These are phyloP conservation scores for Therioaphis trifolii DNA, from an alignment of 2,888 invertebrate genomes.

Conservation along the genomic window DNA sequence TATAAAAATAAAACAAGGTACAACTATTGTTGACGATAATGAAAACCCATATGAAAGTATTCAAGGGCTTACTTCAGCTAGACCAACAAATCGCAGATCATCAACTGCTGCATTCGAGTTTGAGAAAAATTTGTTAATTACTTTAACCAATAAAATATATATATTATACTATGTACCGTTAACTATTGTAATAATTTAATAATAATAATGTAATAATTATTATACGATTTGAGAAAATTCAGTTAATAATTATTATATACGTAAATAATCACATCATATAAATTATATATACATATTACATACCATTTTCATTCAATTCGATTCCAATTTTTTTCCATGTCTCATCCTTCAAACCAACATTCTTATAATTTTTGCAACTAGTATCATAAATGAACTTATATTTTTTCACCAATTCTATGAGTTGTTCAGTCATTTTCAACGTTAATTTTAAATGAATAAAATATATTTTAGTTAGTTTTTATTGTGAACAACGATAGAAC, in stretches of 20 bases:
- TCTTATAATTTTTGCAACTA: conserved; percentile 26
- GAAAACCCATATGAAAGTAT: conserved; percentile 26
- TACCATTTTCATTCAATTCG: conserved; percentile 33
- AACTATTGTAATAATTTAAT: conserved; percentile 35
- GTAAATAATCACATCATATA: too few relatives aligned
- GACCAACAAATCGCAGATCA: conserved; percentile 38
- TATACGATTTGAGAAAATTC: conserved; percentile 2
- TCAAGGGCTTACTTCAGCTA: conserved; percentile 24
- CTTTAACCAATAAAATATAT: conserved; percentile 17
- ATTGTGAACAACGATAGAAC: conserved; percentile 11
- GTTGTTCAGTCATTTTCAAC: conserved; percentile 12
- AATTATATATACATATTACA: conserved; percentile 1
- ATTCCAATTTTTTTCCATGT: conserved; percentile 34
- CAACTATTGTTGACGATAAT: conserved; percentile 15
- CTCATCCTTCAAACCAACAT: conserved; percentile 40
- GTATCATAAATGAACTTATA: conserved; percentile 30
- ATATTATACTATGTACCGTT: too few relatives aligned
- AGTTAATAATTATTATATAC: conserved; percentile 15
- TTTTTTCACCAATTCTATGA: conserved; percentile 27
- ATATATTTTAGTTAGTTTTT: too few relatives aligned
- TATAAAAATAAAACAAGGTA: conserved; percentile 46
- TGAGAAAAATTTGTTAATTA: conserved; percentile 37
- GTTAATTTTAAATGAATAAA: too few relatives aligned
- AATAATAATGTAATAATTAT: conserved; percentile 27
- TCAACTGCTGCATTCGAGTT: conserved; percentile 32